phyloP scores from a whole-genome alignment of 2,797 vertebrate species.

The Ciconia nigra region DNA sequence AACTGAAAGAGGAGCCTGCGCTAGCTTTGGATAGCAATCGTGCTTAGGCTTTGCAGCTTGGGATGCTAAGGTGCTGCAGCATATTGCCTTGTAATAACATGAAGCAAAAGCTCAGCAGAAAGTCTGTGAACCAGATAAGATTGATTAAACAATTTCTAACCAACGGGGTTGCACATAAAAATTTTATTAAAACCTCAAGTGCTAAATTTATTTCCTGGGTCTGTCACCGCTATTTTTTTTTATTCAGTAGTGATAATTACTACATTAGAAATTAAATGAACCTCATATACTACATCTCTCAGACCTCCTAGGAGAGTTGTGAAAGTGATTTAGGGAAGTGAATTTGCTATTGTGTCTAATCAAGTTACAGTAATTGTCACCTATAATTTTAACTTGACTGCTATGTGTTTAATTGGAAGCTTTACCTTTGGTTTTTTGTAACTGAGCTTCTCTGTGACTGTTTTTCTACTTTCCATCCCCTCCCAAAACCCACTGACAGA shows the following conservation, averaged over 20 bases:
- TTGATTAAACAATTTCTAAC: slow-evolving; percentile 73
- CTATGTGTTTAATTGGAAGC: slow-evolving; percentile 49
- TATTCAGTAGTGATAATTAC: slow-evolving; percentile 72
- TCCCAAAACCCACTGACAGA: background rate
- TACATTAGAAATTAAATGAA: slow-evolving; percentile 76
- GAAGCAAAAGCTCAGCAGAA: slow-evolving; percentile 58
- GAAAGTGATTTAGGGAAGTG: slow-evolving; percentile 66
- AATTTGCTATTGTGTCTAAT: slow-evolving; percentile 70
- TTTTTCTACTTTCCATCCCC: background rate
- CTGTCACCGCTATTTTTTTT: slow-evolving; percentile 59
- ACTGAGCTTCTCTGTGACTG: background rate
- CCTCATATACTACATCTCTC: slow-evolving; percentile 69
- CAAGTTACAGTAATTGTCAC: slow-evolving; percentile 73
- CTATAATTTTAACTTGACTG: slow-evolving; percentile 71
- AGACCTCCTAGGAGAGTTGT: slow-evolving; percentile 65
- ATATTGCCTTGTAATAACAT: slow-evolving; percentile 44
- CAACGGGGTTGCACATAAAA: slow-evolving; percentile 68
- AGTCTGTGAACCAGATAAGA: slow-evolving; percentile 66
- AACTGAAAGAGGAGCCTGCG: background rate
- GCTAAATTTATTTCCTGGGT: slow-evolving; percentile 72
- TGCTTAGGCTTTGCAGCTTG: background rate
- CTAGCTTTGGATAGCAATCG: background rate
- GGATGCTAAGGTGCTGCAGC: slow-evolving; percentile 33
- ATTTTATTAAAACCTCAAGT: slow-evolving; percentile 73
- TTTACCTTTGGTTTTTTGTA: slow-evolving; percentile 27